phyloP scores from a whole-genome alignment of 2,113 vertebrate genomes.

The Fulmarus glacialis region DNA sequence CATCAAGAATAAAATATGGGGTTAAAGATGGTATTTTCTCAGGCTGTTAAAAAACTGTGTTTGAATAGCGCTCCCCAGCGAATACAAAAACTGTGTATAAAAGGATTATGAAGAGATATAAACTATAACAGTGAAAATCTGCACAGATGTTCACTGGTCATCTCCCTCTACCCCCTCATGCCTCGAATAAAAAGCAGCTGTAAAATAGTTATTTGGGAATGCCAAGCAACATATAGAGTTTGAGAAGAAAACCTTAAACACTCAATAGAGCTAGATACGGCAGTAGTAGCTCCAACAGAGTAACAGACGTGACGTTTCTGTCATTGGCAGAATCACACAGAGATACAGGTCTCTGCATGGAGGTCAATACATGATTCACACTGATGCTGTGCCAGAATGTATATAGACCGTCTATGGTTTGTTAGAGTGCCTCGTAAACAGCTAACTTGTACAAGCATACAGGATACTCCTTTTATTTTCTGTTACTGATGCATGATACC shows the following conservation, averaged over 20 bases:
- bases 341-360: neutral
- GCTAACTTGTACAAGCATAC: neutral
- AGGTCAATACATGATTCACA: rapidly evolving
- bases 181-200: neutral
- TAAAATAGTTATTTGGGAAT: neutral
- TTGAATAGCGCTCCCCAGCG: neutral
- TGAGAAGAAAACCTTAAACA: neutral
- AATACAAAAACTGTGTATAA: neutral
- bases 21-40: conserved; percentile 1
- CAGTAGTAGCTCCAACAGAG: neutral
- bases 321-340: neutral
- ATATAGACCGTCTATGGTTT: neutral
- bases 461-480: neutral
- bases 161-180: neutral
- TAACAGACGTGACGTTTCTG: neutral
- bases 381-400: neutral
- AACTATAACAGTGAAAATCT: neutral
- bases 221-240: neutral
- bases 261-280: neutral
- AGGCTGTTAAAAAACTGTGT: neutral
- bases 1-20: conserved; percentile 22
- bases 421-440: neutral
- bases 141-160: neutral
- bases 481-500: neutral
- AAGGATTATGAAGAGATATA: neutral